phyloP scores from a whole-genome alignment of 2,113 vertebrate genomes.

The Carettochelys insculpta region DNA sequence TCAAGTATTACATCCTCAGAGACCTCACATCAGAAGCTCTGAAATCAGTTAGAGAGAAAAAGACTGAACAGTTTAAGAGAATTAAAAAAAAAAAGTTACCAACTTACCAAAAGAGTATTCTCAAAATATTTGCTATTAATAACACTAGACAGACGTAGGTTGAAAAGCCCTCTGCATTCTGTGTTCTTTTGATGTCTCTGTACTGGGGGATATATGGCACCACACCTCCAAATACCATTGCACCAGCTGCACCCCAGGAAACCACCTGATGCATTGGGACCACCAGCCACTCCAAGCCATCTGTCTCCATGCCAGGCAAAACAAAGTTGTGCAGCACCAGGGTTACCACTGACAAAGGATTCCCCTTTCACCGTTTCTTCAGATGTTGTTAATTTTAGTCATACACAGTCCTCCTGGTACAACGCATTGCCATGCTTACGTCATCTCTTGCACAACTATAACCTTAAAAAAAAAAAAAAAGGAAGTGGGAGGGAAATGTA shows the following conservation, averaged over 20 bases:
- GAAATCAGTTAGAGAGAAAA: rapidly evolving
- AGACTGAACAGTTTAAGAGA: rapidly evolving
- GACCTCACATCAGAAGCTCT: background rate
- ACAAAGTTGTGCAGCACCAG: background rate
- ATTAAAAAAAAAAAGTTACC: rapidly evolving
- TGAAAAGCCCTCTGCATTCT: conserved; percentile 96
- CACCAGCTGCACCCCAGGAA: conserved; percentile 88
- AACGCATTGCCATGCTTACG: too few relatives aligned
- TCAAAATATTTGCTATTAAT: conserved; percentile 91
- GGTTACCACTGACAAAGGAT: background rate
- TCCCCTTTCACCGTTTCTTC: background rate
- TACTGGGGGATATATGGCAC: conserved; percentile 97
- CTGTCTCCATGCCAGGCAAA: conserved; percentile 81
- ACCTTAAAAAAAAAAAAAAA: background rate
- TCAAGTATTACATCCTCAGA: background rate
- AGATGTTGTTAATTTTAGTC: background rate
- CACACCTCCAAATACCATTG: conserved; percentile 95
- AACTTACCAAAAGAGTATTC: conserved; percentile 94
- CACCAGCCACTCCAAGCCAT: conserved; percentile 82
- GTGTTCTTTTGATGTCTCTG: conserved; percentile 88
- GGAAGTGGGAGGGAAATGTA: background rate
- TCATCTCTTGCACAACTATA: background rate
- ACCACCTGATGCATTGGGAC: conserved; percentile 80
- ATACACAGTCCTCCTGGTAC: background rate
- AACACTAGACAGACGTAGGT: conserved; percentile 93